phyloP scores from a whole-genome alignment of 2,797 vertebrate genomes.

The Brotula barbata region DNA sequence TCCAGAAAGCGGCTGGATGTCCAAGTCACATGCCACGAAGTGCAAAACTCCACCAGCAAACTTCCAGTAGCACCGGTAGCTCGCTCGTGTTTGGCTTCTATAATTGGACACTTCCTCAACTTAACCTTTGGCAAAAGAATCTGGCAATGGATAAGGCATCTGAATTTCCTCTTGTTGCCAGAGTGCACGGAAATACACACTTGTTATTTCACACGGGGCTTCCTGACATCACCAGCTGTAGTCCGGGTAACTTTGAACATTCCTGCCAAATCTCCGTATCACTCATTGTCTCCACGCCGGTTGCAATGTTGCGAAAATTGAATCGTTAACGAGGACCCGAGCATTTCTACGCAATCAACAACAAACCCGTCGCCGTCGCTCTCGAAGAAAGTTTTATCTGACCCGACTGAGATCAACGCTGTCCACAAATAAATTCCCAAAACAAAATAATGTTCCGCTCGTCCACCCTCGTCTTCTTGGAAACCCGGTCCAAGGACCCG shows the following conservation, averaged over 20 bases:
- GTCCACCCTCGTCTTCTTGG: constrained; percentile 20
- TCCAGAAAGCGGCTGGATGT: constrained; percentile 19
- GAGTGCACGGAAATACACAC: neutral
- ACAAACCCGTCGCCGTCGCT: no score
- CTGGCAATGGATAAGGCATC: neutral
- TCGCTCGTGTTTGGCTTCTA: neutral
- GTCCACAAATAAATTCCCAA: constrained; percentile 9
- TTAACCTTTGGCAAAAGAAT: neutral
- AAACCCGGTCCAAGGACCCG: constrained; percentile 33
- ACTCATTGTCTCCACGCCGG: no score
- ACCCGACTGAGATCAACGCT: no score
- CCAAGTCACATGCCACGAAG: constrained; percentile 11
- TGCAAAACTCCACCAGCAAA: neutral
- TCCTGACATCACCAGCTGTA: neutral
- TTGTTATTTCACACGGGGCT: neutral
- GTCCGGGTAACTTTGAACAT: no score
- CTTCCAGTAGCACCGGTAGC: constrained; percentile 8
- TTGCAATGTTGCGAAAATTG: no score
- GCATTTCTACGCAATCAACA: no score
- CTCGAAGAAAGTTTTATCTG: no score
- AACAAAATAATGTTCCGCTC: constrained; percentile 23
- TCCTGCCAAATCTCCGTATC: no score
- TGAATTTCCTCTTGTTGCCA: neutral
- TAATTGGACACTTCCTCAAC: constrained; percentile 30
- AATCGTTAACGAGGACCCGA: no score